These are phyloP conservation scores for Notarius lentiginosus DNA, from an alignment of 2,113 vertebrate genomes.

Conservation along the genomic window DNA sequence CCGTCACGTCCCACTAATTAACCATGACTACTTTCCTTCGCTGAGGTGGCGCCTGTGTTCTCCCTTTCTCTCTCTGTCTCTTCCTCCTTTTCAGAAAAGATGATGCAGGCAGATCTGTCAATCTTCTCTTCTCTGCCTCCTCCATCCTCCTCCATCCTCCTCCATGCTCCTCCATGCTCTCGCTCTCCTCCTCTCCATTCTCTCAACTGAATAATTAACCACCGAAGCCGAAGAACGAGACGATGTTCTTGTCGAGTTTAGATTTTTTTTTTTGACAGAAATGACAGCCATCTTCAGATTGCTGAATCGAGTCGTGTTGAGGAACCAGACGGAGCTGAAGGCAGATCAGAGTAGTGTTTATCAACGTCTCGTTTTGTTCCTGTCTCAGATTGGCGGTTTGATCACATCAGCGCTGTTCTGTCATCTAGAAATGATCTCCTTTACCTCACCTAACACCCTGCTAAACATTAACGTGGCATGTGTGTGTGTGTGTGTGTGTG, in stretches of 20 bases:
- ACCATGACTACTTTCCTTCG: constrained; percentile 59
- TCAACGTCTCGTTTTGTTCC: not conserved
- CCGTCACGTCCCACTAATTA: constrained; percentile 73
- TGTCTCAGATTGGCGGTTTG: constrained; percentile 55
- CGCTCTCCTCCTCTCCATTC: constrained; percentile 50
- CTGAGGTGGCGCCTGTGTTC: constrained; percentile 30
- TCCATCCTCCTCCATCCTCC: constrained; percentile 57
- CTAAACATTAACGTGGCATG: constrained; percentile 74
- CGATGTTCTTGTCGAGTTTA: constrained; percentile 14
- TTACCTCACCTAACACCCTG: constrained; percentile 63
- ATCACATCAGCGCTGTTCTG: constrained; percentile 63
- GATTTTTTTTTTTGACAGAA: constrained; percentile 19
- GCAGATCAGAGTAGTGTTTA: not conserved
- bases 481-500: constrained; percentile 60
- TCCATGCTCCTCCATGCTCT: constrained; percentile 50
- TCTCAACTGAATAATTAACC: constrained; percentile 74
- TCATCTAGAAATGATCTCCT: constrained; percentile 68
- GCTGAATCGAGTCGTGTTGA: not conserved
- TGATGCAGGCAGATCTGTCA: constrained; percentile 73
- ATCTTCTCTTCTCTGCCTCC: constrained; percentile 57
- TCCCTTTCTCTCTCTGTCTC: not conserved
- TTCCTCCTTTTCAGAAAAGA: constrained; percentile 67
- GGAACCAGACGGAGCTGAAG: not conserved
- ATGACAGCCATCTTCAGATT: not conserved
- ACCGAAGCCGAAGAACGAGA: constrained; percentile 72